Conservation (phyloP, 1,140 invertebrate species). For the Eueides isabella region DNA sequence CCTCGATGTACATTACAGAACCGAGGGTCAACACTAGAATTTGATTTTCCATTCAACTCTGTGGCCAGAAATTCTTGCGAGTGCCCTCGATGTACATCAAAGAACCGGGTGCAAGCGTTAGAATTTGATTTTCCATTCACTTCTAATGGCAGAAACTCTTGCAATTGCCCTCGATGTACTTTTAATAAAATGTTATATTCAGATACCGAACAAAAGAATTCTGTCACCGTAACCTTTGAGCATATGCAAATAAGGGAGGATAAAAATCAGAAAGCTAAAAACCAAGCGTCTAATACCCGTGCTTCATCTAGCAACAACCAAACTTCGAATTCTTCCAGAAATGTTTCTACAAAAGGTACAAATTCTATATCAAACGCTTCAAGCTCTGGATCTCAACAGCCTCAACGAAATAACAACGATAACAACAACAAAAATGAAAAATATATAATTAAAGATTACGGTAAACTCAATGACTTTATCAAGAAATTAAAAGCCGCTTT, state of each 20-base stretch:
- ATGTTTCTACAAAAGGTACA: not conserved
- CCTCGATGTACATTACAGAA: too few species aligned
- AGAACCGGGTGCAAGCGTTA: too few species aligned
- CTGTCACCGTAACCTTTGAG: not conserved
- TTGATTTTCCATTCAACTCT: too few species aligned
- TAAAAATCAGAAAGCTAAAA: not conserved
- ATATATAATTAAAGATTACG: not conserved
- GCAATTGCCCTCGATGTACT: too few species aligned
- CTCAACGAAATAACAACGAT: not conserved
- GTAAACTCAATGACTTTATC: not conserved
- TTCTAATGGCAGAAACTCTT: too few species aligned
- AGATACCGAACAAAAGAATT: not conserved
- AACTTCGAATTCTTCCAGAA: not conserved
- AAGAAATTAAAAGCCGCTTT: not conserved
- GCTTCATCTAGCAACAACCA: not conserved
- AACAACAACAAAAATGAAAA: not conserved
- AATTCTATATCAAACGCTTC: not conserved
- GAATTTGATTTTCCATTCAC: too few species aligned
- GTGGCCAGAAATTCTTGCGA: too few species aligned
- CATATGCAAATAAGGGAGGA: not conserved
- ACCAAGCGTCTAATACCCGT: not conserved
- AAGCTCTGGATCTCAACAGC: conserved; percentile 4
- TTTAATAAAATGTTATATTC: too few species aligned
- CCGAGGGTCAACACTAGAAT: too few species aligned
- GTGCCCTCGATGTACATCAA: too few species aligned